Evolutionary conservation across 2,797 vertebrate genomes (phyloP).

Genomic region (Fistularia commersonii): DNA sequence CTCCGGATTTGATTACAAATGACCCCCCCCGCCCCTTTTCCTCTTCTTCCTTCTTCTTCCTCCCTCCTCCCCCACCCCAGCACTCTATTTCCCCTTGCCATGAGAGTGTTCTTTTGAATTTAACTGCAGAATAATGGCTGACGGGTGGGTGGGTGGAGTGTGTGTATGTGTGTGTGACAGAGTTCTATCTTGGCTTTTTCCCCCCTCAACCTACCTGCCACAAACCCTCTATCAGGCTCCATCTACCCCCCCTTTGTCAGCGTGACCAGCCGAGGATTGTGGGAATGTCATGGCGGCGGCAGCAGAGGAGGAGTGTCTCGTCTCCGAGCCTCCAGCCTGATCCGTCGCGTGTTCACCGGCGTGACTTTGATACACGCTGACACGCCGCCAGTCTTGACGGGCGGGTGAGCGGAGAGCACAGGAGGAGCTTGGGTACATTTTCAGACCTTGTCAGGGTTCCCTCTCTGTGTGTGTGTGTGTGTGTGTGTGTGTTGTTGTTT

Average conservation of each 20-base stretch:
- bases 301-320: slow-evolving; percentile 31
- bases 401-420: too few relatives aligned
- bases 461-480: slow-evolving; percentile 23
- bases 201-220: slow-evolving; percentile 12
- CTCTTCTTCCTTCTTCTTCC: neutral
- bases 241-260: slow-evolving; percentile 6
- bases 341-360: too few relatives aligned
- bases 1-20: slow-evolving; percentile 69
- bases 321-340: too few relatives aligned
- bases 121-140: slow-evolving; percentile 30
- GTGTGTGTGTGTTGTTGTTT: slow-evolving; percentile 17
- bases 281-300: slow-evolving; percentile 10
- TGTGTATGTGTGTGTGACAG: slow-evolving; percentile 3
- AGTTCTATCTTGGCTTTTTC: slow-evolving; percentile 4
- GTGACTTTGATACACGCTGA: too few relatives aligned
- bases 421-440: too few relatives aligned
- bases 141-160: slow-evolving; percentile 5
- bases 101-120: too few relatives aligned
- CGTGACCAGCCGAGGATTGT: slow-evolving; percentile 29
- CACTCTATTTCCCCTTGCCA: slow-evolving; percentile 14
- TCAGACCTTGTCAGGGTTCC: slow-evolving; percentile 10
- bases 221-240: slow-evolving; percentile 19
- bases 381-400: too few relatives aligned
- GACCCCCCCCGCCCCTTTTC: slow-evolving; percentile 24
- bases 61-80: too few relatives aligned